Percentiles rank a stretch among this genome's conserved stretches.
phyloP scores from a whole-genome alignment of 2,888 invertebrate species.

The Eupithecia subfuscata region DNA sequence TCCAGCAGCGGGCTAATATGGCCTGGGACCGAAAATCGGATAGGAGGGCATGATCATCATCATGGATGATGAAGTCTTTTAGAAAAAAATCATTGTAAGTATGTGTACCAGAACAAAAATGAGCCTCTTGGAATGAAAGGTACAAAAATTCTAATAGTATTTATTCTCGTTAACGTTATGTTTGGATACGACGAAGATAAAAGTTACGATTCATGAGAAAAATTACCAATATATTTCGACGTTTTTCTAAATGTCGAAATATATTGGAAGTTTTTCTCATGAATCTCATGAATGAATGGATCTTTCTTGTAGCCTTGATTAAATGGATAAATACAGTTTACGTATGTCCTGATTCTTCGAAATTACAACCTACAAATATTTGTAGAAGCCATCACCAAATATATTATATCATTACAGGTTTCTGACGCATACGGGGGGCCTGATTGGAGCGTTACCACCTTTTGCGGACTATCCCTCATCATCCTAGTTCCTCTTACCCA shows the following conservation, averaged over 20 bases:
- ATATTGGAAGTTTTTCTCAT: too few species aligned
- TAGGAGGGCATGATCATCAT: not conserved
- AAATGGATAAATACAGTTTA: not conserved
- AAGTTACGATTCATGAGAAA: not conserved
- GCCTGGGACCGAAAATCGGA: too few species aligned
- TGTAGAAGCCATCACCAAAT: not conserved
- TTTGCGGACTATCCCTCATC: constrained; percentile 86
- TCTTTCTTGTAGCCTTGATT: too few species aligned
- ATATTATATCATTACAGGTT: constrained; percentile 69
- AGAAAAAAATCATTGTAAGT: not conserved
- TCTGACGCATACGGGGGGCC: constrained; percentile 79
- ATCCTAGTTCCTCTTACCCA: constrained; percentile 88
- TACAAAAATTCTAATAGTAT: not conserved
- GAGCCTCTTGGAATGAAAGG: not conserved
- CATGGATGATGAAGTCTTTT: not conserved
- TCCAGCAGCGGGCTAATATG: not conserved
- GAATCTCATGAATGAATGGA: too few species aligned
- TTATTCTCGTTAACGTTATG: not conserved
- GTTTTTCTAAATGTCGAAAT: too few species aligned
- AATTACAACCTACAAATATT: not conserved
- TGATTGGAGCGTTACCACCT: constrained; percentile 84
- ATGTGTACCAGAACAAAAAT: not conserved
- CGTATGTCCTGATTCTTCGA: not conserved
- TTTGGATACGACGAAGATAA: not conserved
- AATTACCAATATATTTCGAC: not conserved